phyloP scores from a whole-genome alignment of 2,888 invertebrate genomes.

The Caenorhabditis sp. region DNA sequence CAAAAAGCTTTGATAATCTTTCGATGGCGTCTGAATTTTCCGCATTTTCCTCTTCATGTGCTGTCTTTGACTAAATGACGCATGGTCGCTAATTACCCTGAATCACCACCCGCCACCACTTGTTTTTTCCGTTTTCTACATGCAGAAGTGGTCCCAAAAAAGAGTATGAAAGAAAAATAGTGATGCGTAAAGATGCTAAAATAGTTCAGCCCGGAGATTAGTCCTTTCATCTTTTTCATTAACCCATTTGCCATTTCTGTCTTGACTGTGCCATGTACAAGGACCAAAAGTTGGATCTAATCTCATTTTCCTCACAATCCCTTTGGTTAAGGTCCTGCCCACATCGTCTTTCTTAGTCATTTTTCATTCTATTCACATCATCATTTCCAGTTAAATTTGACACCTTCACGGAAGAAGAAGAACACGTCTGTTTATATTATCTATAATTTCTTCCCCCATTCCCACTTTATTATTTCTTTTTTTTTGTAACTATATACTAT shows the following conservation, averaged over 20 bases:
- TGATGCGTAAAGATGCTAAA: slow-evolving; percentile 19
- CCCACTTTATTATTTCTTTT: slow-evolving; percentile 19
- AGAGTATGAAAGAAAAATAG: too few relatives aligned
- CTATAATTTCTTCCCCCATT: background rate
- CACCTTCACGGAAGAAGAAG: slow-evolving; percentile 25
- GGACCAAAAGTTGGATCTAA: slow-evolving; percentile 30
- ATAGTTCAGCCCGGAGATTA: slow-evolving; percentile 27
- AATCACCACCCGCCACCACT: slow-evolving; percentile 40
- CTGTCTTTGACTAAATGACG: slow-evolving; percentile 39
- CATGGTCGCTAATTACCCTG: slow-evolving; percentile 46
- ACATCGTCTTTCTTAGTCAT: background rate
- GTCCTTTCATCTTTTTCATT: slow-evolving; percentile 37
- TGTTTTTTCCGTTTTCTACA: slow-evolving; percentile 25
- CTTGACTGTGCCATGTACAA: background rate
- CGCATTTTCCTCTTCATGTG: slow-evolving; percentile 12
- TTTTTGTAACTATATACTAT: background rate
- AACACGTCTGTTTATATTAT: background rate
- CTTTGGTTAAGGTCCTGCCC: background rate
- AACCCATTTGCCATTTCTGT: slow-evolving; percentile 16
- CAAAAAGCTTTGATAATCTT: slow-evolving; percentile 43
- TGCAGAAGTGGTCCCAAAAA: slow-evolving; percentile 36
- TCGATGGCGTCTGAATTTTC: slow-evolving; percentile 13
- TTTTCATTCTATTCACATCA: background rate
- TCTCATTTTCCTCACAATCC: slow-evolving; percentile 47
- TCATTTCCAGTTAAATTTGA: slow-evolving; percentile 28